A percentile compares a stretch with the other conserved stretches of the same genome.
Conservation (phyloP, 1,140 invertebrate species). For the Psix sp. region DNA sequence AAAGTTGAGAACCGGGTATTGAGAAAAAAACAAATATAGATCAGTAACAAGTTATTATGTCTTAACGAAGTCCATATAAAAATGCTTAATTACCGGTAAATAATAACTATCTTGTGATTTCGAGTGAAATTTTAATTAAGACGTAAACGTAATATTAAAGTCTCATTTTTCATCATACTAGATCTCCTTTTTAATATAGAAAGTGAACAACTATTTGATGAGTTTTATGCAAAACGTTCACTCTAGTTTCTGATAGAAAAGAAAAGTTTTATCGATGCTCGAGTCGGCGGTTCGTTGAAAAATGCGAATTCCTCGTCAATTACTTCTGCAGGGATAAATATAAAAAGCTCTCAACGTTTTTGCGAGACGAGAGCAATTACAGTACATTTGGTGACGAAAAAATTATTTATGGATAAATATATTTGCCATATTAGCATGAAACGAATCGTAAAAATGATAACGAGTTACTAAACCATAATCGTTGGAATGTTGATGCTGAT, state of each 20-base stretch:
- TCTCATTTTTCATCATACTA: constrained; percentile 30
- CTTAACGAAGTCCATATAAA: constrained; percentile 3
- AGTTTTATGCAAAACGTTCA: constrained; percentile 18
- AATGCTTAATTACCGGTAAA: constrained; percentile 12
- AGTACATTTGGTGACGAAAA: neutral
- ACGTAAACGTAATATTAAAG: constrained; percentile 7
- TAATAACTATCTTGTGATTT: constrained; percentile 22
- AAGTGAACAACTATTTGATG: constrained; percentile 9
- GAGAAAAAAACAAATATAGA: constrained; percentile 23
- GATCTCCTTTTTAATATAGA: constrained; percentile 27
- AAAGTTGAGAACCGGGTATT: constrained; percentile 36
- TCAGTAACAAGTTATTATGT: constrained; percentile 2
- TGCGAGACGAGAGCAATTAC: neutral
- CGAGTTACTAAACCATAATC: neutral
- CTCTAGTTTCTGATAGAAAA: too few relatives aligned
- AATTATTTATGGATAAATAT: neutral
- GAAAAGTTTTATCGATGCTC: too few relatives aligned
- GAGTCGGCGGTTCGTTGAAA: constrained; percentile 9
- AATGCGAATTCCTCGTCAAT: neutral
- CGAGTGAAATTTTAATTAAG: constrained; percentile 40
- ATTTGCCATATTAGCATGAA: neutral
- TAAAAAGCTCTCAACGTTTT: neutral
- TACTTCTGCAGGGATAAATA: too few relatives aligned
- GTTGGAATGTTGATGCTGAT: neutral
- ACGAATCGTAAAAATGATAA: constrained; percentile 12